Evolutionary conservation across 2,888 invertebrate species (phyloP).

Genomic region (Antitype chi): DNA sequence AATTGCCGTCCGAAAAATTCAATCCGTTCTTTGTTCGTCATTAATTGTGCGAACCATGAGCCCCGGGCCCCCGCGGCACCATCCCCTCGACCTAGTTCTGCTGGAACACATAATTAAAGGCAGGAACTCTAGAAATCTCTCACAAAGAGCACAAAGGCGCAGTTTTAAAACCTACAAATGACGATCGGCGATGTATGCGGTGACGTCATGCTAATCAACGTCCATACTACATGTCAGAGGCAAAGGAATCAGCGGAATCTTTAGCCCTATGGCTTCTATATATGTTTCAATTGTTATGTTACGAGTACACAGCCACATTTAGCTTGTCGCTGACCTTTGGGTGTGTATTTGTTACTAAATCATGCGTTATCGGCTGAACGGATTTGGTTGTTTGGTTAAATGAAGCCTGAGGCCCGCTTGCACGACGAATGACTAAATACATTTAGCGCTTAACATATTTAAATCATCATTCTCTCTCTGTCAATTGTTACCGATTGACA

Average conservation of each 20-base stretch:
- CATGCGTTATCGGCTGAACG: background rate
- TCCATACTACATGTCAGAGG: background rate
- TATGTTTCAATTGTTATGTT: background rate
- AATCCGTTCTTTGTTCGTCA: conserved; percentile 62
- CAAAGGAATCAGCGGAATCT: background rate
- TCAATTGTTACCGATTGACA: too few relatives aligned
- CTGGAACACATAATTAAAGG: conserved; percentile 81
- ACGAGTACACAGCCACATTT: background rate
- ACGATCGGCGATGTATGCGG: conserved; percentile 49
- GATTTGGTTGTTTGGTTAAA: conserved; percentile 6
- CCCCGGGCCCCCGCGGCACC: conserved; percentile 48
- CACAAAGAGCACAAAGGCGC: conserved; percentile 73
- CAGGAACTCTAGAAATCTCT: conserved; percentile 75
- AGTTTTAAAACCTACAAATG: conserved; percentile 69
- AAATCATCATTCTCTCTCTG: background rate
- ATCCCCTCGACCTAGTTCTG: conserved; percentile 69
- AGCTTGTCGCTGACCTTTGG: background rate
- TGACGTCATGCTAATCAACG: conserved; percentile 50
- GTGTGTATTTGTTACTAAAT: background rate
- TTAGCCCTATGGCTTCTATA: background rate
- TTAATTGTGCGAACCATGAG: conserved; percentile 56
- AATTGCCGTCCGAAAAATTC: conserved; percentile 62
- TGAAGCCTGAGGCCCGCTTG: background rate
- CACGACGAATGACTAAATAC: background rate
- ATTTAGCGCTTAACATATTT: background rate